A percentile compares a stretch with the other conserved stretches of the same genome.
phyloP scores from a whole-genome alignment of 2,888 invertebrate species.

The Amiota mariae region DNA sequence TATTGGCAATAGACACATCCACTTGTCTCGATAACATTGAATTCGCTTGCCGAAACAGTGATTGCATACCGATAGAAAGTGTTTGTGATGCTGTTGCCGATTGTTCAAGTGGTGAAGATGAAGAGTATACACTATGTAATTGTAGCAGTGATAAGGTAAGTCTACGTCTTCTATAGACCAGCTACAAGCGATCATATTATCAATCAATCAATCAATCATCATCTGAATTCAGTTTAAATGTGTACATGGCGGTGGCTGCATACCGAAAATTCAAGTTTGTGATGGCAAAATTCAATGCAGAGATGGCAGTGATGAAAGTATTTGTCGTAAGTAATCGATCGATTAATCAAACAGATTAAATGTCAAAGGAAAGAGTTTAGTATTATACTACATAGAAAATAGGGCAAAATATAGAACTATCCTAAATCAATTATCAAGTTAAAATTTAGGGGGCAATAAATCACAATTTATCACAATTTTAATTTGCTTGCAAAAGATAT shows the following conservation, averaged over 20 bases:
- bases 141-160: slow-evolving; percentile 72
- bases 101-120: slow-evolving; percentile 84
- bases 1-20: slow-evolving; percentile 34
- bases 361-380: too few relatives aligned
- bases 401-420: too few relatives aligned
- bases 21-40: slow-evolving; percentile 73
- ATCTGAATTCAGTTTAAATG: slow-evolving; percentile 70
- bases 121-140: slow-evolving; percentile 74
- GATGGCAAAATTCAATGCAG: slow-evolving; percentile 76
- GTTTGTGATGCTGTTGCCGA: slow-evolving; percentile 89
- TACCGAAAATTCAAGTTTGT: slow-evolving; percentile 74
- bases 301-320: slow-evolving; percentile 75
- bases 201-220: too few relatives aligned
- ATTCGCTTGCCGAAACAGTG: slow-evolving; percentile 77
- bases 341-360: background rate
- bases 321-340: slow-evolving; percentile 73
- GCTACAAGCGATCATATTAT: background rate
- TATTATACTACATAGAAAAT: too few relatives aligned
- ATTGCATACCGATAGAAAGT: slow-evolving; percentile 84
- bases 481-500: too few relatives aligned
- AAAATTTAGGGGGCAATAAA: too few relatives aligned
- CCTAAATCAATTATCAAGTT: too few relatives aligned
- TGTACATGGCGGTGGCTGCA: slow-evolving; percentile 73
- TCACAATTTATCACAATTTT: too few relatives aligned
- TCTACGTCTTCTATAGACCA: slow-evolving; percentile 33